phyloP scores from a whole-genome alignment of 2,113 vertebrate species.

The Fulmarus glacialis region DNA sequence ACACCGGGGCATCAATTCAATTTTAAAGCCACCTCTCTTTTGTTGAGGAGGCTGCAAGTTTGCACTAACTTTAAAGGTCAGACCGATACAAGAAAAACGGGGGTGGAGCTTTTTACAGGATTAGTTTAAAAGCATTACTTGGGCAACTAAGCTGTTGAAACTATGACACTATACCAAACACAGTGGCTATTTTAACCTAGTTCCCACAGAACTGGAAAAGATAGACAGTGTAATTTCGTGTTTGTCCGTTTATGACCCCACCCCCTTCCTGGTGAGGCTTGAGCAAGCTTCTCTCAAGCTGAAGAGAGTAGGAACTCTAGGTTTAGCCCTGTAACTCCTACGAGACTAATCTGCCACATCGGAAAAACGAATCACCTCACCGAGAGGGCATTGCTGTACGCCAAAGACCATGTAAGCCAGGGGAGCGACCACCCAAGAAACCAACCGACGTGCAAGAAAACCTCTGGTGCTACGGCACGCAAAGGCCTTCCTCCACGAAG shows the following conservation, averaged over 20 bases:
- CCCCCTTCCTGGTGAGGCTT: not conserved
- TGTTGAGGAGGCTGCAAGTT: not conserved
- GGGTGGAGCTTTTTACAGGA: not conserved
- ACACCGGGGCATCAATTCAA: not conserved
- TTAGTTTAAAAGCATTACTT: not conserved
- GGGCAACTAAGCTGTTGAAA: not conserved
- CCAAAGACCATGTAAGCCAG: accelerated
- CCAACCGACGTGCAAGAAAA: not conserved
- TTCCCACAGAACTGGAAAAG: not conserved
- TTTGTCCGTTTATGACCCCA: not conserved
- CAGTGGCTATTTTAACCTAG: accelerated
- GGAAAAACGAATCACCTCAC: too few relatives aligned
- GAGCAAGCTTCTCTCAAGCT: not conserved
- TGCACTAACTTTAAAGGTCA: accelerated
- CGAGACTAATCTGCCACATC: accelerated
- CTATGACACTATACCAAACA: accelerated
- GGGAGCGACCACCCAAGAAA: not conserved
- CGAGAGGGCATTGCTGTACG: accelerated
- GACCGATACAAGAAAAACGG: accelerated
- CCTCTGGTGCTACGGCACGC: not conserved
- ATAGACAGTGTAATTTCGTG: accelerated
- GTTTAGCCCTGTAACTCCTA: not conserved
- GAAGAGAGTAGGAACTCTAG: not conserved
- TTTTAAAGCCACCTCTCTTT: not conserved
- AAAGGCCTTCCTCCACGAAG: accelerated